These are phyloP conservation scores for Laticauda colubrina DNA, from an alignment of 2,113 vertebrate genomes.

Conservation along the genomic window DNA sequence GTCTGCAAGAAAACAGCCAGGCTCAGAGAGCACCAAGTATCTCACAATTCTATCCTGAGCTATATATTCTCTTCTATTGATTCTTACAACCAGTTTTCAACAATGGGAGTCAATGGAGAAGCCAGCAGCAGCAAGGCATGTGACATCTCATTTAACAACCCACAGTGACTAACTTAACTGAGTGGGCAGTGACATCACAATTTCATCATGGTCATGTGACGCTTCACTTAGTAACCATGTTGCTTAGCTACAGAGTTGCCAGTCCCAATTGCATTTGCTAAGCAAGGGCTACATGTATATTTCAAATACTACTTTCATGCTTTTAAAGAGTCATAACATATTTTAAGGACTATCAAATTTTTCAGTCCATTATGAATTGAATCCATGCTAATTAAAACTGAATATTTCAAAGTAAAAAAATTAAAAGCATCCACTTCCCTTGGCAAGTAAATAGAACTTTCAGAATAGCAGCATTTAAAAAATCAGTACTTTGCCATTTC, in stretches of 20 bases:
- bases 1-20: too few relatives aligned
- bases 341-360: background rate
- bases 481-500: background rate
- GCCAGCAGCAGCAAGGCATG: background rate
- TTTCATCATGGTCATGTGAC: background rate
- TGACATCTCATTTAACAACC: background rate
- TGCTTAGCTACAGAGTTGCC: background rate
- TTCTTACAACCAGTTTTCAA: background rate
- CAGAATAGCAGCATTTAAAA: background rate
- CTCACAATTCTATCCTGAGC: too few relatives aligned
- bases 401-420: background rate
- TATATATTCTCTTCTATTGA: too few relatives aligned
- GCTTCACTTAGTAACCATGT: background rate
- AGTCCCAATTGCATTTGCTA: background rate
- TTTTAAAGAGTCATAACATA: background rate
- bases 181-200: background rate
- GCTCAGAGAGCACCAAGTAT: too few relatives aligned
- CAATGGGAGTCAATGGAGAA: background rate
- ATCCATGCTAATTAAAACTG: background rate
- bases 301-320: background rate
- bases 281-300: background rate
- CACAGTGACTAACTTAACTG: background rate
- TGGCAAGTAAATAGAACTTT: background rate
- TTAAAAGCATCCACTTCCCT: background rate
- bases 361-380: background rate